A percentile compares a stretch with the other conserved stretches of the same genome.
Evolutionary conservation across 2,888 invertebrate species (phyloP).

Genomic region (Zygothrica quintamaculata): DNA sequence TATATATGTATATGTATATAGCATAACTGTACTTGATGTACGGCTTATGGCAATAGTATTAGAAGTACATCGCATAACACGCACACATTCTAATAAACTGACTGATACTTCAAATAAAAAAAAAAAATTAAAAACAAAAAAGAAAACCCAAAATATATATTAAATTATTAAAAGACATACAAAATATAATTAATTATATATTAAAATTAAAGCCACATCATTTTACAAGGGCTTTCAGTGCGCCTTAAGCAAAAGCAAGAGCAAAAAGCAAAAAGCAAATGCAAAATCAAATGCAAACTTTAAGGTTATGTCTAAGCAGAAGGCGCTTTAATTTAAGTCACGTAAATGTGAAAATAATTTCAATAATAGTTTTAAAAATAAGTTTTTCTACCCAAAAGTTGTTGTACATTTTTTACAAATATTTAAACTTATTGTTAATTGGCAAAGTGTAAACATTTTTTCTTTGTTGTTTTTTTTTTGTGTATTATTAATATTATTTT

Average conservation of each 20-base stretch:
- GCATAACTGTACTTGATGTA: too few species aligned
- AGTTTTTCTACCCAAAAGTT: constrained; percentile 76
- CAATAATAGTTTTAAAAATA: constrained; percentile 80
- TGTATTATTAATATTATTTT: too few species aligned
- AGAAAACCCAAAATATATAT: constrained; percentile 22
- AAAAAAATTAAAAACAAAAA: constrained; percentile 13
- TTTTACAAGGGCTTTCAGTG: constrained; percentile 53
- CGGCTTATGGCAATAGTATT: too few species aligned
- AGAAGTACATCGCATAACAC: constrained; percentile 29
- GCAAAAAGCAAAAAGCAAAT: too few species aligned
- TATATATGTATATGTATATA: constrained; percentile 13
- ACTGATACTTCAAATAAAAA: constrained; percentile 70
- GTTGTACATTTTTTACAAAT: constrained; percentile 77
- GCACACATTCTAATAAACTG: constrained; percentile 68
- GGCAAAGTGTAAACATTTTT: constrained; percentile 69
- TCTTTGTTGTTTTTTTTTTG: too few species aligned
- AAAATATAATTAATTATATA: constrained; percentile 5
- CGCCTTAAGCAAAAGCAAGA: constrained; percentile 4
- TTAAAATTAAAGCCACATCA: constrained; percentile 49
- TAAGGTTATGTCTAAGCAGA: constrained; percentile 1
- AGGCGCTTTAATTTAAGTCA: constrained; percentile 55
- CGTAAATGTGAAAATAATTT: constrained; percentile 55
- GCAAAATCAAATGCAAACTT: too few species aligned
- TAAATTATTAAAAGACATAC: constrained; percentile 8
- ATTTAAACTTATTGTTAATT: constrained; percentile 71